Evolutionary conservation across 2,888 invertebrate genomes (phyloP).

Genomic region (Erpobdella octoculata): DNA sequence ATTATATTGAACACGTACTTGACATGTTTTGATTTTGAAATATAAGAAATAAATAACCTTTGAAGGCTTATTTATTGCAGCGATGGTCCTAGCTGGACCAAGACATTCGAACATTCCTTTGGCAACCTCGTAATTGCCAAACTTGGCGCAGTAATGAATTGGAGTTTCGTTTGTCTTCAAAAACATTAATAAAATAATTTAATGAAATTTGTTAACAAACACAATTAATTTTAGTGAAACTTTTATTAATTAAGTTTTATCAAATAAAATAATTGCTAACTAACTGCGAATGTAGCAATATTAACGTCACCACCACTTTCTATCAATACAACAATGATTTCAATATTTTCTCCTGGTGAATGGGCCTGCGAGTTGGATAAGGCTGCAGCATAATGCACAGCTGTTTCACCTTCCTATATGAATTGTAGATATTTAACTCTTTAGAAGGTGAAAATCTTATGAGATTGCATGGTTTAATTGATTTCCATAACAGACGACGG

Average conservation of each 20-base stretch:
- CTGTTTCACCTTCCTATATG: slow-evolving; percentile 73
- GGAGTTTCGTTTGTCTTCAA: slow-evolving; percentile 77
- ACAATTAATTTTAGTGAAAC: not conserved
- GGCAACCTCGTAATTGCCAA: slow-evolving; percentile 89
- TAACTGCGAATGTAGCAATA: slow-evolving; percentile 66
- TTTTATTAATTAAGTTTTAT: not conserved
- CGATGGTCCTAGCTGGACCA: slow-evolving; percentile 78
- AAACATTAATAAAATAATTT: not conserved
- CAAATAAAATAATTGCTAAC: slow-evolving; percentile 25
- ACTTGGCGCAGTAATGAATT: slow-evolving; percentile 86
- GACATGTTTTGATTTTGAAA: too few species aligned
- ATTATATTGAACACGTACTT: not conserved
- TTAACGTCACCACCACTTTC: slow-evolving; percentile 82
- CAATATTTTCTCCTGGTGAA: slow-evolving; percentile 66
- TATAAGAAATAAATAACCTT: slow-evolving; percentile 60
- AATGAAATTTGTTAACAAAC: not conserved
- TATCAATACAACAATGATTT: slow-evolving; percentile 78
- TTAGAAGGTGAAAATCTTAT: too few species aligned
- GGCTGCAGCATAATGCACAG: slow-evolving; percentile 86
- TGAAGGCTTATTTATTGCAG: slow-evolving; percentile 86
- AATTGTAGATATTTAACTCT: not conserved
- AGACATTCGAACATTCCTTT: slow-evolving; percentile 87
- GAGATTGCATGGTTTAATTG: too few species aligned
- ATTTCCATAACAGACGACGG: too few species aligned
- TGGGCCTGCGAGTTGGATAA: slow-evolving; percentile 73